phyloP scores from a whole-genome alignment of 1,140 invertebrate species.

The Drosophila ironensis region DNA sequence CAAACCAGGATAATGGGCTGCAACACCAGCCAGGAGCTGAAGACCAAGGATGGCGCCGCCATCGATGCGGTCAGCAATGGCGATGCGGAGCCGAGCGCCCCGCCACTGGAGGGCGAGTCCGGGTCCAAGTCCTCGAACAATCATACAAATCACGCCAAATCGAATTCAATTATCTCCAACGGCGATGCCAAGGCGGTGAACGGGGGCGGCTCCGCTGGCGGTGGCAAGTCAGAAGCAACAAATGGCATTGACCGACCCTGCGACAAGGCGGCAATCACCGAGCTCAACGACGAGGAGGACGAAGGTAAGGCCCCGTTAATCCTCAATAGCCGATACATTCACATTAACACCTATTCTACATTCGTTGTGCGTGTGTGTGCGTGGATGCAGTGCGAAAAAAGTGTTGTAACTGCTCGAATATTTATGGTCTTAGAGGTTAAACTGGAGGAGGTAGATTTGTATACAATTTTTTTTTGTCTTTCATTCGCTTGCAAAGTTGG shows the following conservation, averaged over 20 bases:
- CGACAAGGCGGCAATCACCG: slow-evolving; percentile 74
- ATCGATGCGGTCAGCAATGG: slow-evolving; percentile 68
- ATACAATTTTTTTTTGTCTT: no score
- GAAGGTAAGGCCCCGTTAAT: slow-evolving; percentile 69
- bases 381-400: slow-evolving; percentile 6
- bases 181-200: slow-evolving; percentile 66
- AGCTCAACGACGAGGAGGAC: slow-evolving; percentile 74
- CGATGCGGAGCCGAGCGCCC: slow-evolving; percentile 62
- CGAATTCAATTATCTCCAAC: slow-evolving; percentile 78
- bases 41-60: slow-evolving; percentile 73
- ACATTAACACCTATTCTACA: slow-evolving; percentile 48
- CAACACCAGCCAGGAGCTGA: slow-evolving; percentile 80
- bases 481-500: no score
- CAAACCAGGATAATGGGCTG: slow-evolving; percentile 66
- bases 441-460: no score
- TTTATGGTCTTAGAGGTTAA: no score
- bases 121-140: slow-evolving; percentile 54
- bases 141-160: slow-evolving; percentile 78
- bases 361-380: slow-evolving; percentile 23
- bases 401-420: no score
- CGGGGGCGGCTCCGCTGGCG: slow-evolving; percentile 9
- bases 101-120: slow-evolving; percentile 43
- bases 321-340: slow-evolving; percentile 25
- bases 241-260: slow-evolving; percentile 65
- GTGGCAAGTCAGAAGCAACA: slow-evolving; percentile 51